Percentiles rank a stretch among this genome's conserved stretches.
phyloP scores from a whole-genome alignment of 2,113 vertebrate genomes.

The Ornithorhynchus anatinus region DNA sequence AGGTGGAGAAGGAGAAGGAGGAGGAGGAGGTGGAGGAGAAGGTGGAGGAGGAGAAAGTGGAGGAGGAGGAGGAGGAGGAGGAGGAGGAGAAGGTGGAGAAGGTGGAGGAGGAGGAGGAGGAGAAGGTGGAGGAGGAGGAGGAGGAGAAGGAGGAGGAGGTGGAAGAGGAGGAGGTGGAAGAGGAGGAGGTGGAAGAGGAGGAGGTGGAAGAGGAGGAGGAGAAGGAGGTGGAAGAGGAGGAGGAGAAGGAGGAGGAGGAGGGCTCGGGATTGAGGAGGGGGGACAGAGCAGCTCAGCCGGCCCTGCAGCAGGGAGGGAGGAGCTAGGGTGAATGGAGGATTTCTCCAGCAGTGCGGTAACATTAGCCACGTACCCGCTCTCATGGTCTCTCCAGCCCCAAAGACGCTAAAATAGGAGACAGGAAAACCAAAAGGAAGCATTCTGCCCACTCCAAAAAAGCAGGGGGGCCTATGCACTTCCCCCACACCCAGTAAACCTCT shows the following conservation, averaged over 20 bases:
- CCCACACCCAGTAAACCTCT: too few relatives aligned
- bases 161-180: not conserved
- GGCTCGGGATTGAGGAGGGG: not conserved
- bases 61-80: not conserved
- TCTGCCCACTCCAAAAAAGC: too few relatives aligned
- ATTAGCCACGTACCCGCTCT: too few relatives aligned
- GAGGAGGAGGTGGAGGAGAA: too few relatives aligned
- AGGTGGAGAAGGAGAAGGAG: too few relatives aligned
- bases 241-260: not conserved
- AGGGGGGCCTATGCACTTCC: too few relatives aligned
- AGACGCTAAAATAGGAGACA: too few relatives aligned
- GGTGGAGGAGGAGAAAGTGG: too few relatives aligned
- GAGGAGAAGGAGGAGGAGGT: rapidly evolving
- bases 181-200: not conserved
- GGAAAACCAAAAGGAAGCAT: too few relatives aligned
- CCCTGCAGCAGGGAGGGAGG: not conserved
- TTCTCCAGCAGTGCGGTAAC: too few relatives aligned
- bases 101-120: not conserved
- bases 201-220: rapidly evolving
- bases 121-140: not conserved
- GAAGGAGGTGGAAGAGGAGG: rapidly evolving
- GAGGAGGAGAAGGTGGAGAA: not conserved
- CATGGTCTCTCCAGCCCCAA: too few relatives aligned
- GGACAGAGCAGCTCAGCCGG: not conserved
- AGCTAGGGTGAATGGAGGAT: not conserved